Evolutionary conservation across 1,140 invertebrate species (phyloP), one percentile per base, ranked within the genome.

Genomic region (Mactra quadrangularis): DNA sequence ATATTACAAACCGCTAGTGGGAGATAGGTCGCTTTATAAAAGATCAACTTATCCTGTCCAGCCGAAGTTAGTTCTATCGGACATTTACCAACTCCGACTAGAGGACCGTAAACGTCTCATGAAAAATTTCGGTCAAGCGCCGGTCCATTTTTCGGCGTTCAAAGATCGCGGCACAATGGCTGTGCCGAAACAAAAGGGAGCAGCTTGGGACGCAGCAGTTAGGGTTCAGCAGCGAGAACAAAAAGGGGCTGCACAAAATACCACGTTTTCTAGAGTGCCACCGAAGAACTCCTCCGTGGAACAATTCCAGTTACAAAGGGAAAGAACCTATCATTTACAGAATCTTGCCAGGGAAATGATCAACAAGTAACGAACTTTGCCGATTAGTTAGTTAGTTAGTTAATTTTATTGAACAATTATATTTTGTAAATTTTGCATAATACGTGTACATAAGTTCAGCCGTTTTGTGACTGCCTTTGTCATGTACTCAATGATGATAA

Each of bases 31-130:
- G 6, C 41, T 70, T 9, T 81, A 41, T 33, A 81, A 70, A 47
- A 29, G 66, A 3, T 52, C 59, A 6, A 25, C 77, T 0, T 81
- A 70, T 68, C 77, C 64, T 29, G 27, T 55, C 38, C 47, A 45
- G 15, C 62, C 64, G 0, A 70, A 71, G 38, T 13, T 70, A 17
- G 19, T 52, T 17, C 64, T 47, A 29, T 71, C 77, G 4, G 66
- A 81, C 13, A 81, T 81, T n/a, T 64, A 81, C n/a, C 64, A 59
- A 22, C 17, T 70, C 13, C 77, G 77, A 25, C 38, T 81, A n/a
- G 64, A 59, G 29, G 52, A 64, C 15, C 64, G 62, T 22, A 71
- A 81, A 19, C 31, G 66, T 11, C 35, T 81, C 1, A 25, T 59
- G 3, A 33, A 81, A n/a, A 45, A 64, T 25, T 33, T 71, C n/a